Evolutionary conservation across 2,888 invertebrate species (phyloP).

Genomic region (Melanargia galathea): DNA sequence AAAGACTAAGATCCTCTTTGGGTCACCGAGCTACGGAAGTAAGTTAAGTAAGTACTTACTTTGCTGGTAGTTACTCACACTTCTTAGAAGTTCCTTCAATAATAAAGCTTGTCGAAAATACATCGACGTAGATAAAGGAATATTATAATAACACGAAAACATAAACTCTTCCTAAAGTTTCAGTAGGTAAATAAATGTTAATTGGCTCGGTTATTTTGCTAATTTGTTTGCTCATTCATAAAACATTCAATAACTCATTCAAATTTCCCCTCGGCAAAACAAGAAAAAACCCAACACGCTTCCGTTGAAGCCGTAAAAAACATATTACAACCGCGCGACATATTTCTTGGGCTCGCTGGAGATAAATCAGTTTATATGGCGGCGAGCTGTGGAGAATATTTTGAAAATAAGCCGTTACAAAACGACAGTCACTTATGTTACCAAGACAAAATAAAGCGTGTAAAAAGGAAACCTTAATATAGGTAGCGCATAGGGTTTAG

Average conservation of each 20-base stretch:
- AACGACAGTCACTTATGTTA: not conserved
- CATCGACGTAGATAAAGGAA: no score
- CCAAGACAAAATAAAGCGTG: not conserved
- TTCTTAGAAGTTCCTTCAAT: no score
- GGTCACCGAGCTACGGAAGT: no score
- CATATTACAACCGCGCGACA: conserved; percentile 18
- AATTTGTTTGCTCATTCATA: not conserved
- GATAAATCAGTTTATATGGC: conserved; percentile 21
- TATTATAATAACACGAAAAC: no score
- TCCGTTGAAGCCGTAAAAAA: conserved; percentile 18
- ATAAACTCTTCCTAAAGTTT: no score
- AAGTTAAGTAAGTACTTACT: no score
- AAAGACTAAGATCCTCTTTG: no score
- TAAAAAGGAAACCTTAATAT: no score
- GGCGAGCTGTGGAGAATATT: conserved; percentile 14
- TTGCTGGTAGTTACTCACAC: no score
- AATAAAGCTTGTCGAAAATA: no score
- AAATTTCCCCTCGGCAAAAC: not conserved
- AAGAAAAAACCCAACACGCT: not conserved
- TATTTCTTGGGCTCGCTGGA: conserved; percentile 11
- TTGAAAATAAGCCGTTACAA: conserved; percentile 18
- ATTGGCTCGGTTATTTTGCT: not conserved
- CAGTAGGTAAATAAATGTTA: not conserved
- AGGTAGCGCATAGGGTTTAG: no score
- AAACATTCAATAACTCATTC: conserved; percentile 11